Conservation (phyloP, 2,888 invertebrate species). For the Melinopterus prodromus region DNA sequence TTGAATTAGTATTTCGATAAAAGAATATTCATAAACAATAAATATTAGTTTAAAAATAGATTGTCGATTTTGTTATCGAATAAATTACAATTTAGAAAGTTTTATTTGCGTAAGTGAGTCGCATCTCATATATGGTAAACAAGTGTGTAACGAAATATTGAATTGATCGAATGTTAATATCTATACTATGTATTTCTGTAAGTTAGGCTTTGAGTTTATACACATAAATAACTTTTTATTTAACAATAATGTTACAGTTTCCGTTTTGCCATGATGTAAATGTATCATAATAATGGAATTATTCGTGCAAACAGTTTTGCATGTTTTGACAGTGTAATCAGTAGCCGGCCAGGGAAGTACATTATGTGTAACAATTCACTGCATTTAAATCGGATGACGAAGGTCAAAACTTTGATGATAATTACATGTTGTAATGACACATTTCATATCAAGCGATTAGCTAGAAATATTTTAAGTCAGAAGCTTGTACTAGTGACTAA, state of each 20-base stretch:
- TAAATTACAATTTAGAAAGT: background rate
- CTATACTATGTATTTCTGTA: background rate
- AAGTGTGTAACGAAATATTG: background rate
- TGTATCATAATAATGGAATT: background rate
- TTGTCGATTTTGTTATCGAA: background rate
- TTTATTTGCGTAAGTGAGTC: background rate
- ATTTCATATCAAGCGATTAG: background rate
- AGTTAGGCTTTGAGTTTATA: background rate
- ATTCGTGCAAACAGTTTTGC: background rate
- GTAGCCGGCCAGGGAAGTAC: background rate
- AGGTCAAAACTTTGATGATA: background rate
- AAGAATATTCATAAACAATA: background rate
- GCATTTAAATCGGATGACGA: background rate
- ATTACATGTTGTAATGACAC: background rate
- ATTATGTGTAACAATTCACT: background rate
- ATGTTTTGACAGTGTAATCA: background rate
- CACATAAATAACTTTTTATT: no score
- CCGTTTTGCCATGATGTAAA: background rate
- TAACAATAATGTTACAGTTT: no score
- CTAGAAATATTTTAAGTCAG: background rate
- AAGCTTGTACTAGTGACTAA: no score
- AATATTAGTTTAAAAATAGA: background rate
- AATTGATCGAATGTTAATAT: background rate
- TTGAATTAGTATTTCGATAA: background rate
- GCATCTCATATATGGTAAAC: background rate